phyloP scores from a whole-genome alignment of 2,113 vertebrate genomes.

The Sus scrofa region DNA sequence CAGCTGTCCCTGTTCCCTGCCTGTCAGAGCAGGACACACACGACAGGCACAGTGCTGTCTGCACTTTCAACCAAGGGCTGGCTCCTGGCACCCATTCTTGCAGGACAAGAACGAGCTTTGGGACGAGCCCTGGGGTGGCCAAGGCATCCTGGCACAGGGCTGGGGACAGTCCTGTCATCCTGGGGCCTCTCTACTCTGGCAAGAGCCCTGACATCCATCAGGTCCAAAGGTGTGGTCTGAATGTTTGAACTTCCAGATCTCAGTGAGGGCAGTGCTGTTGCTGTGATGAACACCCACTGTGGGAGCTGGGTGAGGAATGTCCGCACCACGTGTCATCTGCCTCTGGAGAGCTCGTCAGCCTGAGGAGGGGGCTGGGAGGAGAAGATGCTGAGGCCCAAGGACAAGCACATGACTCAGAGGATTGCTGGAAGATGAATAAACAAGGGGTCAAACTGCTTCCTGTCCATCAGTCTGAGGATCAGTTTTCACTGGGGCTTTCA shows the following conservation, averaged over 20 bases:
- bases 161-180: not conserved
- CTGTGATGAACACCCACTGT: not conserved
- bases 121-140: rapidly evolving
- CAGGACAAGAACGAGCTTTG: not conserved
- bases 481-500: not conserved
- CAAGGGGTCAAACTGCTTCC: not conserved
- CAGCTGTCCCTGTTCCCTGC: not conserved
- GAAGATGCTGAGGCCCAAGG: not conserved
- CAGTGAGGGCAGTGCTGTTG: not conserved
- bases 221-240: not conserved
- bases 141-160: not conserved
- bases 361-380: not conserved
- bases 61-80: not conserved
- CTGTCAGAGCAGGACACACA: not conserved
- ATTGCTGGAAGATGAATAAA: not conserved
- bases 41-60: not conserved
- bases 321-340: not conserved
- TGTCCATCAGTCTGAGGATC: not conserved
- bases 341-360: not conserved
- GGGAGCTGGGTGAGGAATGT: not conserved
- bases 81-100: not conserved
- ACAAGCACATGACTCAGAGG: not conserved
- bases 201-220: not conserved
- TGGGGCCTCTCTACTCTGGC: not conserved
- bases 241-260: not conserved